Evolutionary conservation across 2,888 invertebrate species (phyloP), one percentile per base, ranked within the genome.

Genomic region (Lithophane socia): DNA sequence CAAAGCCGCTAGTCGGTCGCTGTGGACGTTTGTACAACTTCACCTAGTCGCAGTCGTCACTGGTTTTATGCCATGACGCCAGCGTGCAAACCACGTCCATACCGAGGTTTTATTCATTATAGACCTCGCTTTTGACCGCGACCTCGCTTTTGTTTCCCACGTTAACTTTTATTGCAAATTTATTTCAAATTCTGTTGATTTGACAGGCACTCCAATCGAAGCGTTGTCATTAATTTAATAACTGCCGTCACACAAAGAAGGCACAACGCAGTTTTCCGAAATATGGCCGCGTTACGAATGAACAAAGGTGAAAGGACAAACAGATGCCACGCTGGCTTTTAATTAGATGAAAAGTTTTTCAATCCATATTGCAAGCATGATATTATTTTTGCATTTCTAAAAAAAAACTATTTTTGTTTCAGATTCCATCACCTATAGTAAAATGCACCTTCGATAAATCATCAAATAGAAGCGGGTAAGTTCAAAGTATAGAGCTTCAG

Each of bases 381-480:
- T 54, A 49, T 37, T 37, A 18, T 52, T 24, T n/a, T 1, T 44
- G 21, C 8, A 29, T 7, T 47, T 37, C 18, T 74, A 49, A 66
- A 68, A 61, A 37, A 61, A 58, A 64, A 12, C 0, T 13, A 42
- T 73, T 79, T 77, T 83, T 83, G 56, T 92, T 92, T 66, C 92
- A 92, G 92, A 77, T 86, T 65, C 74, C 44, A n/a, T 47, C 54
- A 29, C 29, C 69, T 5, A 52, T 44, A 44, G 24, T 85, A 87
- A 77, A 69, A 93, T 92, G 93, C 91, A 87, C 86, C 81, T 87
- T 75, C 90, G 90, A 73, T 91, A 89, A 63, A 88, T 68, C 79
- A 70, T 77, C 84, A 76, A 82, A 81, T 74, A 87, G 69, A 60
- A 88, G 89, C 92, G 92, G 92, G 93, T 93, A 81, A 92, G 93